These are phyloP conservation scores for Xenotilapia caudafasciata DNA, from an alignment of 2,113 vertebrate genomes.

Conservation along the genomic window DNA sequence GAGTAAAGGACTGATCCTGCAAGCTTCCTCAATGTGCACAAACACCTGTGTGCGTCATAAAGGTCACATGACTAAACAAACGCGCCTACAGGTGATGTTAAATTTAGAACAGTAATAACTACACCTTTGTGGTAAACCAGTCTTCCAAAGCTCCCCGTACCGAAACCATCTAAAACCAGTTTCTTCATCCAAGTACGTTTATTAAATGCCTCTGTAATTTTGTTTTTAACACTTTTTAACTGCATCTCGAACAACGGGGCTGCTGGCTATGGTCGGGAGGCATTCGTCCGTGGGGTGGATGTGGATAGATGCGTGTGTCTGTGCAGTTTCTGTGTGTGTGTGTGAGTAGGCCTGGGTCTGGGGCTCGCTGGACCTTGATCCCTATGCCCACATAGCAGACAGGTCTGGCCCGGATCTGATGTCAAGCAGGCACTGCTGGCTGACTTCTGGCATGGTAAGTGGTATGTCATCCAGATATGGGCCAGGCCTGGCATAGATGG, in stretches of 20 bases:
- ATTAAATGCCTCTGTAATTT: not conserved
- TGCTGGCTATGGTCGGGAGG: not conserved
- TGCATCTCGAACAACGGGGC: not conserved
- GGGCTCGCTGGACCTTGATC: not conserved
- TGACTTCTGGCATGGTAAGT: not conserved
- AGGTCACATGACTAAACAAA: fast-evolving
- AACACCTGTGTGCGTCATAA: not conserved
- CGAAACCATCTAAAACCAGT: not conserved
- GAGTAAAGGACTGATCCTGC: not conserved
- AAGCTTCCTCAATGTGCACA: not conserved
- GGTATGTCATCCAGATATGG: not conserved
- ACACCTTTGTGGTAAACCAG: not conserved
- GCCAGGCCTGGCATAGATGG: not conserved
- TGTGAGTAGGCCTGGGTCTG: not conserved
- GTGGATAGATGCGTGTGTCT: fast-evolving
- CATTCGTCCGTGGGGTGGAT: not conserved
- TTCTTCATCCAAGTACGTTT: fast-evolving
- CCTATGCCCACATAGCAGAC: not conserved
- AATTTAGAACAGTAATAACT: not conserved
- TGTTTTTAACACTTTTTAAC: fast-evolving
- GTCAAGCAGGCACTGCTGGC: not conserved
- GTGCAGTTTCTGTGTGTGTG: not conserved
- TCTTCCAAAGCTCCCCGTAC: fast-evolving
- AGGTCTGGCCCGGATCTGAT: fast-evolving
- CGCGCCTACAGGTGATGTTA: fast-evolving